Percentiles rank a stretch among this genome's conserved stretches.
Evolutionary conservation across 2,113 vertebrate genomes (phyloP).

Genomic region (Smithornis capensis): DNA sequence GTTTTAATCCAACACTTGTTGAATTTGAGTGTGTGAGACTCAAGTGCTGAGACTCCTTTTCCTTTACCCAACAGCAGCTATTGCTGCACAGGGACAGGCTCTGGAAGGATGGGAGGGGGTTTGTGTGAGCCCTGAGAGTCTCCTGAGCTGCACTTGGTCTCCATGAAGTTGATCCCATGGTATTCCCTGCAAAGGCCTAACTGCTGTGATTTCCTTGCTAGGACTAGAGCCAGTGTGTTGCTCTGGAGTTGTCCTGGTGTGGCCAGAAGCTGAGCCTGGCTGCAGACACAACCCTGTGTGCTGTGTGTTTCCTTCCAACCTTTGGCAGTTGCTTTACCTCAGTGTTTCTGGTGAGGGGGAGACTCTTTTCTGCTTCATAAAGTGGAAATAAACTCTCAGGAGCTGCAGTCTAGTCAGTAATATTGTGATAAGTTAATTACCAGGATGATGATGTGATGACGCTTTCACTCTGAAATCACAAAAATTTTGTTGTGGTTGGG

Average conservation of each 20-base stretch:
- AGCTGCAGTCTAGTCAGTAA: not conserved
- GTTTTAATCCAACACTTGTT: not conserved
- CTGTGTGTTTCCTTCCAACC: not conserved
- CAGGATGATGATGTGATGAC: not conserved
- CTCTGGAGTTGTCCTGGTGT: not conserved
- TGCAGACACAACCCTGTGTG: not conserved
- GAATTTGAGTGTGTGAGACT: not conserved
- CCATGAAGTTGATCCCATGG: not conserved
- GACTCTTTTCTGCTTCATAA: not conserved
- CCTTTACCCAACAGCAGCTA: not conserved
- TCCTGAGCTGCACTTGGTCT: not conserved
- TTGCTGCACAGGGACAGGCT: not conserved
- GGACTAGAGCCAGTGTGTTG: not conserved
- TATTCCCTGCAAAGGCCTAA: not conserved
- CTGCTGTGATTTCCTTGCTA: not conserved
- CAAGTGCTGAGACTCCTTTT: not conserved
- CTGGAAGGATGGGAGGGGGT: not conserved
- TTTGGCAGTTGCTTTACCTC: not conserved
- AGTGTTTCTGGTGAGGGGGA: not conserved
- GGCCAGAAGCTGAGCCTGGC: not conserved
- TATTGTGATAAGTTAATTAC: not conserved
- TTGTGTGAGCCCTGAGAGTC: not conserved
- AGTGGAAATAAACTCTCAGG: not conserved
- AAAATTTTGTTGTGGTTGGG: not conserved
- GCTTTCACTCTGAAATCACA: not conserved